Percentiles rank a stretch among this genome's conserved stretches.
These are phyloP conservation scores for Alaudala cheleensis DNA, from an alignment of 2,113 vertebrate genomes.

Conservation along the genomic window DNA sequence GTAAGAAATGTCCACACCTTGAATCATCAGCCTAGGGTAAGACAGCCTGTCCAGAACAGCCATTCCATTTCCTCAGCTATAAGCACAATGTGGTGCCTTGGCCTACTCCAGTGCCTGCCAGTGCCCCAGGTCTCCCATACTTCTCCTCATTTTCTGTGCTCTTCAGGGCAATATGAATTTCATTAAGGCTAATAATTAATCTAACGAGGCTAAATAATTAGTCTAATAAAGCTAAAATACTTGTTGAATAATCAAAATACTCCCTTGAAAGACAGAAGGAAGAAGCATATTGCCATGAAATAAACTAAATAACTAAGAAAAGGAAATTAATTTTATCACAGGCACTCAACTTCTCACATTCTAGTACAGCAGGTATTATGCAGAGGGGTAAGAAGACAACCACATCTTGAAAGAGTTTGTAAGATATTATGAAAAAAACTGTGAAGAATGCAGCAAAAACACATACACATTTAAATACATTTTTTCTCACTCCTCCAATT, in stretches of 20 bases:
- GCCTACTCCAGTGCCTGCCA: neutral
- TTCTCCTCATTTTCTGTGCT: neutral
- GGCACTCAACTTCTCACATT: neutral
- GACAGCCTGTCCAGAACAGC: neutral
- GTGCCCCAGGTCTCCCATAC: neutral
- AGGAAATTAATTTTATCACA: neutral
- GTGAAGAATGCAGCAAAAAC: neutral
- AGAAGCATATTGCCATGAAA: neutral
- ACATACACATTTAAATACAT: neutral
- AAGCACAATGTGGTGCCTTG: neutral
- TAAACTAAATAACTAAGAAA: neutral
- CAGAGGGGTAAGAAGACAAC: neutral
- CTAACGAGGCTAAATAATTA: conserved; percentile 16
- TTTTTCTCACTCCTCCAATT: neutral
- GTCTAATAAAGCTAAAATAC: conserved; percentile 12
- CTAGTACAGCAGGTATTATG: neutral
- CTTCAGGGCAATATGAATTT: neutral
- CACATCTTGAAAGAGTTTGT: neutral
- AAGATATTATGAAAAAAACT: neutral
- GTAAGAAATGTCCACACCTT: neutral
- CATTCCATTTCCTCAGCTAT: neutral
- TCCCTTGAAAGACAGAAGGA: neutral
- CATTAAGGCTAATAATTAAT: neutral
- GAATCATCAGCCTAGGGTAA: neutral
- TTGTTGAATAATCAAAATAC: neutral